Base-by-base conservation (phyloP, 1,140 invertebrate species). In the Brachionus calyciflorus region DNA sequence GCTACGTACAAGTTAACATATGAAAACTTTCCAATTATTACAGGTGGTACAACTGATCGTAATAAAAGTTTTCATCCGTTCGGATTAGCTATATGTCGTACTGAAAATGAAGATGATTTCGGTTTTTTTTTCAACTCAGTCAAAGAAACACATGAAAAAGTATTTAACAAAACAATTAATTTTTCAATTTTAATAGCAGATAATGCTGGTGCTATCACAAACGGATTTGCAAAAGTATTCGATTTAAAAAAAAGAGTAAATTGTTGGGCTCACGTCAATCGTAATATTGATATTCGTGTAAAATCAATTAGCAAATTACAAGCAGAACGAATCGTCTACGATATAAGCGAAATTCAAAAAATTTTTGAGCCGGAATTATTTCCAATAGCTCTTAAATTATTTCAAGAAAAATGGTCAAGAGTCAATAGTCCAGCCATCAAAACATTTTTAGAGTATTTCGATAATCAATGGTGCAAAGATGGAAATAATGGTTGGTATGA, bases 401-500 rank as follows among this genome's bases (percentile, higher is more conserved):
- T 51, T 21, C 12, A 57, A 28, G 28, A 57, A 12, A 57, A 57
- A 57, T 30, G 53, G 53, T 26, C 21, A 26, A 57, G 28, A 30
- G 26, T 57, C 53, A 53, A 53, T 53, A 53, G 51, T 53, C 17
- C 51, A 24, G 51, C 51, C 17, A 53, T 53, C 51, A 19, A 53
- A 19, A 53, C 51, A 24, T 53, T 53, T 53, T 53, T 53, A 53
- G 51, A 53, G 21, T 53, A 53, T 53, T 53, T 53, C 21, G 51
- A 53, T 53, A 53, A 53, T 19, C 51, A 53, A 53, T 53, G 17
- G 51, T 53, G 51, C 21, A 19, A 53, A 53, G 51, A 53, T 53
- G 51, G 51, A 26, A 53, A 53, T 53, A 53, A 53, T 53, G 51
- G 51, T 19, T 53, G 51, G 51, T 53, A 53, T 53, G 51, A 53